Base-by-base conservation (phyloP, 2,797 vertebrate genomes). In the Nyctalus aviator region DNA sequence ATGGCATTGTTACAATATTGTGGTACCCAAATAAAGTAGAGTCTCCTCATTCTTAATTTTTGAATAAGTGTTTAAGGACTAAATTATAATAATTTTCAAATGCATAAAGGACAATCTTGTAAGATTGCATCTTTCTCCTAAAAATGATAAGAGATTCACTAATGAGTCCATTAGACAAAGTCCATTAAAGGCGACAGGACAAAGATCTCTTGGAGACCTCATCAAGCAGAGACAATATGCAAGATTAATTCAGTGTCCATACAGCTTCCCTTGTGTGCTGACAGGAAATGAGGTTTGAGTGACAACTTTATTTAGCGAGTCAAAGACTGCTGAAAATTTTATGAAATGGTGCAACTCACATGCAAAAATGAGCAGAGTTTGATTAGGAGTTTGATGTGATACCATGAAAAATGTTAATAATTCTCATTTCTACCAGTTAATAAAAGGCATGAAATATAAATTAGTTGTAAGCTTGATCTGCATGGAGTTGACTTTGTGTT, bases 21-120 rank as follows among this genome's bases (percentile, higher is more conserved):
- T 90, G 53, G 85, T 68, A 62, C 41, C 92, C 88, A 94, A 96
- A 95, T 95, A 95, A 92, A 96, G 66, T 44, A 73, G 41, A 88
- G 41, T 87, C 62, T 95, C 71, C 37, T 93, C 68, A 25, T 95
- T 95, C 92, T 97, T 96, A 94, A 96, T 97, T 95, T 97, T 87
- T 94, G 81, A 95, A 96, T 98, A 72, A 93, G 72, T 62, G 25
- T 97, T 97, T 95, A 95, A 97, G 78, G 90, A 94, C 97, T 97
- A 98, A 99, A 98, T 99, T 98, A 98, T 97, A 98, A 98, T 98
- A 98, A 98, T 98, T 98, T 95, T 81, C 64, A 94, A 94, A 90
- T 2, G 15, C 35, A 14, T 91, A 87, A 96, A 94, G 41, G 90
- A 93, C 98, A 98, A 98, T 97, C 98, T 98, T 98, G 72, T 86